A percentile compares a stretch with the other conserved stretches of the same genome.
These are phyloP conservation scores for Prunella himalayana DNA, from an alignment of 2,113 vertebrate genomes.

Conservation along the genomic window DNA sequence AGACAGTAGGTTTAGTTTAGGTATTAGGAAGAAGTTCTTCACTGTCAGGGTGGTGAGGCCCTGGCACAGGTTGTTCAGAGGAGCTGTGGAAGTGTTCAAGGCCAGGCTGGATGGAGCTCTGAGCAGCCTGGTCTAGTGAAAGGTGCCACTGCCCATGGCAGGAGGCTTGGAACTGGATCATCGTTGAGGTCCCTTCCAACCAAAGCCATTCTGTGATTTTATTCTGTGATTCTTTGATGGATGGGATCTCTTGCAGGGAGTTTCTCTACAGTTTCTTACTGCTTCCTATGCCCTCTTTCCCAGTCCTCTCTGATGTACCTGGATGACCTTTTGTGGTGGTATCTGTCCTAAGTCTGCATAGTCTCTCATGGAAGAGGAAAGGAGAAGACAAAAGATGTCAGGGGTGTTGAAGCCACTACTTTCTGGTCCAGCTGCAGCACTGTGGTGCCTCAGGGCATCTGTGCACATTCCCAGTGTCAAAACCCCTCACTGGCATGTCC, in stretches of 20 bases:
- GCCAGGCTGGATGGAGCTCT: not conserved
- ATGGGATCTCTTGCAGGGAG: not conserved
- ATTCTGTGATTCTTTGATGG: not conserved
- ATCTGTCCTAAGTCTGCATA: not conserved
- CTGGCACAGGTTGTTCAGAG: not conserved
- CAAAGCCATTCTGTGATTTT: not conserved
- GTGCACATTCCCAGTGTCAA: not conserved
- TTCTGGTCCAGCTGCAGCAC: not conserved
- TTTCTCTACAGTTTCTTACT: not conserved
- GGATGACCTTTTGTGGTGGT: not conserved
- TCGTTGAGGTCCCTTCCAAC: not conserved
- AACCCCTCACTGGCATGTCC: not conserved
- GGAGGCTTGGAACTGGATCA: fast-evolving
- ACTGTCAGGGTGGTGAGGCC: not conserved
- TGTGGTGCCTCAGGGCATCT: not conserved
- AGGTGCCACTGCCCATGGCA: not conserved
- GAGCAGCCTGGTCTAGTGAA: not conserved
- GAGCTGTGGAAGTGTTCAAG: not conserved
- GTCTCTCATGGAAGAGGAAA: not conserved
- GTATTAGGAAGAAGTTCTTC: not conserved
- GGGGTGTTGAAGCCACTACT: not conserved
- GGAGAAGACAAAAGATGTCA: not conserved
- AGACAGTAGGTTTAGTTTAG: not conserved
- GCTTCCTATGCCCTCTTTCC: not conserved
- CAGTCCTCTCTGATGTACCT: not conserved